Evolutionary conservation across 2,113 vertebrate species (phyloP).

Genomic region (Austrofundulus limnaeus): DNA sequence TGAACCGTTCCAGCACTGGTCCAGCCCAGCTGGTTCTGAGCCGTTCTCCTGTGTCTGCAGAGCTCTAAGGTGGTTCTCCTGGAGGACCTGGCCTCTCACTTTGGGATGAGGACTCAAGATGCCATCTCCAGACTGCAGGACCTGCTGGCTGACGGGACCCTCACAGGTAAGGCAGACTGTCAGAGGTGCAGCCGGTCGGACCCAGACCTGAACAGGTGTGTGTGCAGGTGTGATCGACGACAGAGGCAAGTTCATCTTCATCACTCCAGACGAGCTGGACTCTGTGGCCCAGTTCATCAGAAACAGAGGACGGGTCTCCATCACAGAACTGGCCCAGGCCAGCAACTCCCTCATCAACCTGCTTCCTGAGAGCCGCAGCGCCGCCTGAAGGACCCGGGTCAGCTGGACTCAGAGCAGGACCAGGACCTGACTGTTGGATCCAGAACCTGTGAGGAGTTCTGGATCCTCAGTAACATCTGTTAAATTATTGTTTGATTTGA

Average conservation of each 20-base stretch:
- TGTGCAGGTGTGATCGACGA: slow-evolving; percentile 96
- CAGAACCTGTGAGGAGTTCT: too few species aligned
- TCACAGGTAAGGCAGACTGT: slow-evolving; percentile 92
- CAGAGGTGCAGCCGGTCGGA: too few species aligned
- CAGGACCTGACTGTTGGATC: too few species aligned
- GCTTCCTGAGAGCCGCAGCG: slow-evolving; percentile 68
- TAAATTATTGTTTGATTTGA: too few species aligned
- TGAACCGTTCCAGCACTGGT: too few species aligned
- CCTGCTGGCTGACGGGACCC: slow-evolving; percentile 87
- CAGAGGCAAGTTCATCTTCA: slow-evolving; percentile 97
- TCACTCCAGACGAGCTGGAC: slow-evolving; percentile 89
- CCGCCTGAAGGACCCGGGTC: slow-evolving; percentile 40
- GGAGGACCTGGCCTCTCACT: slow-evolving; percentile 92
- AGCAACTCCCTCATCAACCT: slow-evolving; percentile 94
- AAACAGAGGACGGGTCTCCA: slow-evolving; percentile 90
- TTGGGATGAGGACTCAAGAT: slow-evolving; percentile 96
- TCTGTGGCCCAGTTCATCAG: slow-evolving; percentile 89
- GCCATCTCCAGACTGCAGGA: slow-evolving; percentile 92
- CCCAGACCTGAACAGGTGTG: too few species aligned
- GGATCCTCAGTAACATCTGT: too few species aligned
- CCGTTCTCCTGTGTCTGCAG: slow-evolving; percentile 60
- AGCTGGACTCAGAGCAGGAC: too few species aligned
- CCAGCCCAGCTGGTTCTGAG: accelerated
- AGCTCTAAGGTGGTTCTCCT: slow-evolving; percentile 91
- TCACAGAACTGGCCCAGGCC: slow-evolving; percentile 89